A percentile compares a stretch with the other conserved stretches of the same genome.
Evolutionary conservation across 1,140 invertebrate genomes (phyloP).

Genomic region (Drosophila littoralis): DNA sequence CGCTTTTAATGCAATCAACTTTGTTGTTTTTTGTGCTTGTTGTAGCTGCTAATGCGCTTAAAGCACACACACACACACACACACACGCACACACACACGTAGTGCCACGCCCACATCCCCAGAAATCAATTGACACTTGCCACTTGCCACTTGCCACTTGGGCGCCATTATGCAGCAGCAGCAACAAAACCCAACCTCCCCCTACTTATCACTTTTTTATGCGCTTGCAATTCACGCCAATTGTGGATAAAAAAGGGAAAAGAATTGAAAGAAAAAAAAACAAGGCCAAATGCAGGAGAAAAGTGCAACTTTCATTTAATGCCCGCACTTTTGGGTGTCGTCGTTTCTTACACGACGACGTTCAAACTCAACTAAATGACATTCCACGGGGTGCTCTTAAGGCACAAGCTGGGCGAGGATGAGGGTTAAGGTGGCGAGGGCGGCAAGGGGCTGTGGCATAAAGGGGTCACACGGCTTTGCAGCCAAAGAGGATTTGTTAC

Average conservation of each 20-base stretch:
- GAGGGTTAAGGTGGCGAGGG: not conserved
- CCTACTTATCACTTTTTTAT: slow-evolving; percentile 49
- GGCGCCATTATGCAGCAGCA: slow-evolving; percentile 34
- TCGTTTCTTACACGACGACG: slow-evolving; percentile 62
- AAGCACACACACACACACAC: slow-evolving; percentile 25
- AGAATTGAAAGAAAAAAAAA: slow-evolving; percentile 16
- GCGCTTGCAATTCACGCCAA: slow-evolving; percentile 69
- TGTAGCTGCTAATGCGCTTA: slow-evolving; percentile 64
- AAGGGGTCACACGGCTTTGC: slow-evolving; percentile 36
- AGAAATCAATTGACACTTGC: slow-evolving; percentile 72
- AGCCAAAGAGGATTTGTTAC: slow-evolving; percentile 42
- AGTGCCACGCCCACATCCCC: slow-evolving; percentile 46
- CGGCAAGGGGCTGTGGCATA: not conserved
- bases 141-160: slow-evolving; percentile 41
- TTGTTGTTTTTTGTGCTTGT: slow-evolving; percentile 28
- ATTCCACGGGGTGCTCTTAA: slow-evolving; percentile 47
- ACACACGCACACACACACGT: not conserved
- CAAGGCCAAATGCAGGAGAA: slow-evolving; percentile 7
- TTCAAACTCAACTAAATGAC: slow-evolving; percentile 71
- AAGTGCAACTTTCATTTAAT: slow-evolving; percentile 68
- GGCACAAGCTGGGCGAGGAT: not conserved
- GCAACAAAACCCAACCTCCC: not conserved
- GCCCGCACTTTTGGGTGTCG: slow-evolving; percentile 73
- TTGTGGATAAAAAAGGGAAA: slow-evolving; percentile 23
- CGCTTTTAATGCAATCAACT: slow-evolving; percentile 62